These are phyloP conservation scores for Sebastiscus albofasciatus DNA, from an alignment of 2,797 vertebrate species.

Conservation along the genomic window DNA sequence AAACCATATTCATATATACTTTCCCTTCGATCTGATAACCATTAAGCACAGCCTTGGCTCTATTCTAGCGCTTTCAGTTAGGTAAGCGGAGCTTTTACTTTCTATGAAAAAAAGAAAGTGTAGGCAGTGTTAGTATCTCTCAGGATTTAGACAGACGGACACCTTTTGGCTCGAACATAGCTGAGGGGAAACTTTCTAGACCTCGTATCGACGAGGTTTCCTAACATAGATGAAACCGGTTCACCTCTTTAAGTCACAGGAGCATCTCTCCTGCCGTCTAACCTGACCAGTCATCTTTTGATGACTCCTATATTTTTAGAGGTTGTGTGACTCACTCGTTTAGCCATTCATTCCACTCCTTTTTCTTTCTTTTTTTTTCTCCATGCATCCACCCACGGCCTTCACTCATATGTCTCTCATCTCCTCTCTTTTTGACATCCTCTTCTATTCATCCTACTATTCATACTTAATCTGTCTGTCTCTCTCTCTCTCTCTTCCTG, in stretches of 20 bases:
- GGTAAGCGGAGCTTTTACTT: background rate
- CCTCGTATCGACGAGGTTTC: background rate
- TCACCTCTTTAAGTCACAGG: background rate
- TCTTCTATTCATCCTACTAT: background rate
- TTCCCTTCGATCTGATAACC: background rate
- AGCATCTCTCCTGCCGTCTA: background rate
- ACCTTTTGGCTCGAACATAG: constrained; percentile 1
- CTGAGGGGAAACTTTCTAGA: background rate
- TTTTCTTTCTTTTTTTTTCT: background rate
- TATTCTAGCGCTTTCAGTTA: background rate
- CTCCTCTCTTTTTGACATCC: background rate
- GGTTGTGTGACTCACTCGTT: constrained; percentile 20
- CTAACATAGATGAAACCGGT: background rate
- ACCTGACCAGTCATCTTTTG: background rate
- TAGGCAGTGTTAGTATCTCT: background rate
- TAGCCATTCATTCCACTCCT: background rate
- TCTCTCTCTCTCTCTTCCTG: background rate
- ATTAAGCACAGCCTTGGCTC: background rate
- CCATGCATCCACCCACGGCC: background rate
- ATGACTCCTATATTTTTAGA: constrained; percentile 3
- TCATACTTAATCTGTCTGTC: background rate
- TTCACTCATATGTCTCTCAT: background rate
- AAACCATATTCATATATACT: background rate
- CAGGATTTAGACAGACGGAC: background rate
- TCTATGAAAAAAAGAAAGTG: background rate